phyloP scores from a whole-genome alignment of 2,113 vertebrate genomes.

The Sardina pilchardus region DNA sequence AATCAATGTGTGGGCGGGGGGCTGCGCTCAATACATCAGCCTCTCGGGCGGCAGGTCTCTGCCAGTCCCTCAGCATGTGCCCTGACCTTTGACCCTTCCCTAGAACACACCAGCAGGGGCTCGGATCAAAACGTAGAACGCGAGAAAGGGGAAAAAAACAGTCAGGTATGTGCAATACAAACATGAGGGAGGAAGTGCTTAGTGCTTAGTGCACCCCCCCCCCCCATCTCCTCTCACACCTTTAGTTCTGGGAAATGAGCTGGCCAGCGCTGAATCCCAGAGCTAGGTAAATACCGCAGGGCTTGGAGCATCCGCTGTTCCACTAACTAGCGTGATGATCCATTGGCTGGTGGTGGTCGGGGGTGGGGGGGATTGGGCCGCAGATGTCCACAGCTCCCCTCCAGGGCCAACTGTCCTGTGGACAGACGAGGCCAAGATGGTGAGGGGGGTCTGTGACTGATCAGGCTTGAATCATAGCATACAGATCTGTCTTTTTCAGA shows the following conservation, averaged over 20 bases:
- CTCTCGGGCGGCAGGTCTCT: neutral
- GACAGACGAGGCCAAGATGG: neutral
- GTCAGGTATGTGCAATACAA: constrained; percentile 11
- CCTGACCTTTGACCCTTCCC: neutral
- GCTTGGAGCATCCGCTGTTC: neutral
- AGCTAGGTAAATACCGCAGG: neutral
- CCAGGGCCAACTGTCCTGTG: neutral
- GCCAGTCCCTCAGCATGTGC: neutral
- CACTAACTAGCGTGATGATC: neutral
- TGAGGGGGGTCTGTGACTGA: neutral
- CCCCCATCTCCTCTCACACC: neutral
- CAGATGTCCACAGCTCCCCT: neutral
- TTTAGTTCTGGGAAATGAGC: neutral
- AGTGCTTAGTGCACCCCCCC: neutral
- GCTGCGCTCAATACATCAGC: neutral
- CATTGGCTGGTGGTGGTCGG: neutral
- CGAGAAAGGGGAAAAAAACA: neutral
- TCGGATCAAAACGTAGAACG: neutral
- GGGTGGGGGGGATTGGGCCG: neutral
- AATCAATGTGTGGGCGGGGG: neutral
- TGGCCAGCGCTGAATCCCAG: neutral
- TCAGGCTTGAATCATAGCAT: neutral
- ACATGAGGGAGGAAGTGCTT: neutral
- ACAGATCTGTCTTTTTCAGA: neutral
- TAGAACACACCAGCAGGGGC: neutral